Percentiles rank a stretch among this genome's conserved stretches.
These are phyloP conservation scores for Premnoplex brunnescens DNA, from an alignment of 2,797 vertebrate genomes.

Conservation along the genomic window DNA sequence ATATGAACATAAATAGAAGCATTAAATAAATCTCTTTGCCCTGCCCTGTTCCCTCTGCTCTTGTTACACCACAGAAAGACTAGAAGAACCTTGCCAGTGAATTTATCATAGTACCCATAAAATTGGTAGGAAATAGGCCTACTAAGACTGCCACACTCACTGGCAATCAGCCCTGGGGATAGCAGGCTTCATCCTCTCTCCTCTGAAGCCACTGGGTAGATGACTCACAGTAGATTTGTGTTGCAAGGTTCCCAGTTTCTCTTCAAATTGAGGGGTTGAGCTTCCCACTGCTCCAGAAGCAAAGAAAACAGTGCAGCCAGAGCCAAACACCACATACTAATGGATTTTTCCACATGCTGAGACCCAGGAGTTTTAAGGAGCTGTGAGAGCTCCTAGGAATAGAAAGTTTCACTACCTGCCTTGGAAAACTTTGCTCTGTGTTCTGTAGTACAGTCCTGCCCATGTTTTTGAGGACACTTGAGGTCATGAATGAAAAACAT, in stretches of 20 bases:
- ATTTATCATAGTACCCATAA: not conserved
- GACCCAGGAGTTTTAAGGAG: not conserved
- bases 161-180: not conserved
- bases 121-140: not conserved
- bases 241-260: not conserved
- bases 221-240: not conserved
- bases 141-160: not conserved
- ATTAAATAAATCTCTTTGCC: not conserved
- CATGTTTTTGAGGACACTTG: not conserved
- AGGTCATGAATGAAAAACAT: not conserved
- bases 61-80: not conserved
- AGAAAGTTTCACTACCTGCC: not conserved
- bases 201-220: not conserved
- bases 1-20: not conserved
- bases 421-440: conserved; percentile 7
- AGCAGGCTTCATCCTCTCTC: not conserved
- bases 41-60: not conserved
- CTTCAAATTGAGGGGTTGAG: not conserved
- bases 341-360: not conserved
- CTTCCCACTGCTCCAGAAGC: not conserved
- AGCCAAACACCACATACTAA: not conserved
- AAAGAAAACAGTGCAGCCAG: not conserved
- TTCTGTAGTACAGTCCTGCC: not conserved
- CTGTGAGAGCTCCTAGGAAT: not conserved
- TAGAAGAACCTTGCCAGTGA: not conserved